phyloP scores from a whole-genome alignment of 2,797 vertebrate species.

The Thalassophryne amazonica region DNA sequence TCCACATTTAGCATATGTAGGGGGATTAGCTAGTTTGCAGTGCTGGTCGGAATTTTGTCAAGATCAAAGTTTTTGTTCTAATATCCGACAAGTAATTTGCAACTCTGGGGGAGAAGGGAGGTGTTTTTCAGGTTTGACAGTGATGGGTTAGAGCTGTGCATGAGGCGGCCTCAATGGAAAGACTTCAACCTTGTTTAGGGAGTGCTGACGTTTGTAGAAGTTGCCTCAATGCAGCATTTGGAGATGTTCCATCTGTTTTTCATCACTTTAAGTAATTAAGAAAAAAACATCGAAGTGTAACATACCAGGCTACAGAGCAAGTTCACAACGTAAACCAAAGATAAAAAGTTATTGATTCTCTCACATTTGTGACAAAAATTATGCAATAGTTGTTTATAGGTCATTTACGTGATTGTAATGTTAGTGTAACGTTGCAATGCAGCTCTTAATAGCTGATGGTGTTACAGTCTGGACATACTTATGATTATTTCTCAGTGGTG shows the following conservation, averaged over 20 bases:
- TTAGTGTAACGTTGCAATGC: no score
- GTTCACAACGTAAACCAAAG: slow-evolving; percentile 38
- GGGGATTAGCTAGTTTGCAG: slow-evolving; percentile 53
- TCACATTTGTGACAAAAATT: no score
- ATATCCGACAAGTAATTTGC: slow-evolving; percentile 41
- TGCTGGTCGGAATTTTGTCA: slow-evolving; percentile 17
- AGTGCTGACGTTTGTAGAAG: slow-evolving; percentile 62
- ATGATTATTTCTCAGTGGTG: no score
- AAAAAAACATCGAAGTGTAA: slow-evolving; percentile 44
- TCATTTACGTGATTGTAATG: no score
- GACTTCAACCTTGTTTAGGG: slow-evolving; percentile 71
- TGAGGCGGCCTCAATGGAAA: slow-evolving; percentile 56
- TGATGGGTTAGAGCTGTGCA: slow-evolving; percentile 65
- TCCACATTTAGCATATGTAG: slow-evolving; percentile 63
- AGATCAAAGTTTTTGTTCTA: slow-evolving; percentile 52
- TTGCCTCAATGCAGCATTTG: slow-evolving; percentile 45
- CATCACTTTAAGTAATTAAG: slow-evolving; percentile 31
- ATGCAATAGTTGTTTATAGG: no score
- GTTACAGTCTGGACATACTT: no score
- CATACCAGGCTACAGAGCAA: slow-evolving; percentile 40
- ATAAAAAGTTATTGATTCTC: slow-evolving; percentile 11
- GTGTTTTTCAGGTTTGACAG: slow-evolving; percentile 24
- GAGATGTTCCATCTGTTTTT: slow-evolving; percentile 62
- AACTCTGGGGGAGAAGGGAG: neutral
- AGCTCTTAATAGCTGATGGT: no score